Conservation (phyloP, 92 coral and sea anemone genomes). For the Galaxea fascicularis region DNA sequence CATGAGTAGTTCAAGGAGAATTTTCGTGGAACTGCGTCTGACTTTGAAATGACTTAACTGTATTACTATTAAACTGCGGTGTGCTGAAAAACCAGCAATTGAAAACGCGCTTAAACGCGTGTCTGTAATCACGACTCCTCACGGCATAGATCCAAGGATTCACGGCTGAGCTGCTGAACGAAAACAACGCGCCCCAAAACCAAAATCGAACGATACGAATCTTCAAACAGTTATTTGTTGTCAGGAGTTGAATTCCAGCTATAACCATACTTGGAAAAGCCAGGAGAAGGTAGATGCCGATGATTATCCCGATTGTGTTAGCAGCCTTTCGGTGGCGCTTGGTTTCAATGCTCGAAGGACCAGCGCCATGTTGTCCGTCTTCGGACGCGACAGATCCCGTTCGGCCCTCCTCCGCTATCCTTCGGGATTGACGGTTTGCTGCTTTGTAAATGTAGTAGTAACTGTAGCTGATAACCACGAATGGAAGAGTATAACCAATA, state of each 20-base stretch:
- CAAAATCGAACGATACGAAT: slow-evolving; percentile 68
- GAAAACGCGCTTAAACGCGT: slow-evolving; percentile 64
- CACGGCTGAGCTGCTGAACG: slow-evolving; percentile 74
- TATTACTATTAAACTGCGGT: background rate
- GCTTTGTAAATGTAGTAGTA: slow-evolving; percentile 75
- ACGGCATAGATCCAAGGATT: slow-evolving; percentile 88
- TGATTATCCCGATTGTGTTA: slow-evolving; percentile 73
- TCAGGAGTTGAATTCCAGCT: slow-evolving; percentile 68
- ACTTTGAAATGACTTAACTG: background rate
- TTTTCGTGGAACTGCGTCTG: background rate
- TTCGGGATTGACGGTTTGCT: slow-evolving; percentile 58
- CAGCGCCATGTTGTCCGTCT: slow-evolving; percentile 7
- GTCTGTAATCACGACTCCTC: slow-evolving; percentile 64
- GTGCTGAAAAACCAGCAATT: slow-evolving; percentile 1
- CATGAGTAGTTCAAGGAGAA: background rate
- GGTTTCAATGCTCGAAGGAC: background rate
- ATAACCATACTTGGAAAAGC: slow-evolving; percentile 81
- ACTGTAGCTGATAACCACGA: slow-evolving; percentile 69
- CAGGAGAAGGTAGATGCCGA: slow-evolving; percentile 68
- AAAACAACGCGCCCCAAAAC: slow-evolving; percentile 84
- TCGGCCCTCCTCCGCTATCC: slow-evolving; percentile 55
- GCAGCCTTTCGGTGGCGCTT: slow-evolving; percentile 77
- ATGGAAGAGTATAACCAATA: slow-evolving; percentile 73
- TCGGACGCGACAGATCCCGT: slow-evolving; percentile 5
- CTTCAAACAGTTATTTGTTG: slow-evolving; percentile 70